Evolutionary conservation across 2,888 invertebrate genomes (phyloP), one percentile per base, ranked within the genome.

Genomic region (Odontocerum albicorne): DNA sequence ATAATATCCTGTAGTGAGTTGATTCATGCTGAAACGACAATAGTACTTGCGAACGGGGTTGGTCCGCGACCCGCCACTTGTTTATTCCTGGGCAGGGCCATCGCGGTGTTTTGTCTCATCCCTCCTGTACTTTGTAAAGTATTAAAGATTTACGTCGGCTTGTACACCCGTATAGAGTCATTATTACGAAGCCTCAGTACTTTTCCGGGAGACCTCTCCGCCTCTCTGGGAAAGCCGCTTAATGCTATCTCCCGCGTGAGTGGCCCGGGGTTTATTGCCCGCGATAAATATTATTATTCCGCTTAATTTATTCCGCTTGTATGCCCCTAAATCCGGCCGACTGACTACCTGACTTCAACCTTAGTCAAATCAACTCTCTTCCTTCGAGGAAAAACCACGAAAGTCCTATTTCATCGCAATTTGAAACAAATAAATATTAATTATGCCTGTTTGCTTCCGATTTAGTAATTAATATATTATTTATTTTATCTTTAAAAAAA

Each of bases 91-190:
- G 19, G 43, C 16, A 35, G 50, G 50, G 2, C 47, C 50, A 33
- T 43, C 50, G 22, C 33, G 43, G 42, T 35, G 46, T 55, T 51
- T 56, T 33, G 43, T 53, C 33, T 49, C 51, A 32, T 49, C 42
- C 45, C 49, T 49, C 19, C 33, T 20, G 33, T 49, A 54, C 54
- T 50, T 43, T 49, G 57, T 49, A 54, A 57, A 57, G 57, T 57
- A 57, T 57, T 57, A 54, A 57, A 57, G 53, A 57, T 57, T 57
- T 54, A 57, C 53, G 43, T 54, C 49, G 47, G 57, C 57, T 52
- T 47, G 52, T 43, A 44, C 36, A 31, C 31, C 22, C 44, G 52
- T 33, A 47, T 47, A 45, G 49, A 55, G 55, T 55, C 55, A 55
- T 55, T 55, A 55, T 55, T 44, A 50, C 32, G 50, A 49, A 50